Conservation (phyloP, 2,888 invertebrate species). For the Ophioninae sp. region DNA sequence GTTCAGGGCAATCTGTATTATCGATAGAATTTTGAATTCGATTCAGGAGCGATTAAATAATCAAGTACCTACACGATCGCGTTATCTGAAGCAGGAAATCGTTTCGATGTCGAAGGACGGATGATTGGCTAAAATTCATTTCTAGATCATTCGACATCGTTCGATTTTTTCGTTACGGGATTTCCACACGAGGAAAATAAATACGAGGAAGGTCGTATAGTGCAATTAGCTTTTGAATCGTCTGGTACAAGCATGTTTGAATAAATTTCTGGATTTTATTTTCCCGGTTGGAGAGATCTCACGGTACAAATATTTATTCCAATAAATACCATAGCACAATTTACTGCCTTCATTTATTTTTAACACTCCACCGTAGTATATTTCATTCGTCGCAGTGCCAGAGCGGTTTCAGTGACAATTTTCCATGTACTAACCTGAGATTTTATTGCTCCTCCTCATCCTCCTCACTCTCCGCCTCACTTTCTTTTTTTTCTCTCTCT, state of each 20-base stretch:
- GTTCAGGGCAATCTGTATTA: no score
- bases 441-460: constrained; percentile 44
- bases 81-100: no score
- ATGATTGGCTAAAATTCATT: neutral
- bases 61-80: no score
- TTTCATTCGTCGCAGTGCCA: constrained; percentile 16
- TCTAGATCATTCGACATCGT: neutral
- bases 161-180: neutral
- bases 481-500: neutral
- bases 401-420: constrained; percentile 41
- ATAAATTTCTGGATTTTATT: constrained; percentile 23
- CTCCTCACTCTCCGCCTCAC: constrained; percentile 21
- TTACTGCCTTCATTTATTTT: constrained; percentile 39
- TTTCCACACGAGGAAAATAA: neutral
- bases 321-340: constrained; percentile 31
- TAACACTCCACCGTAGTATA: constrained; percentile 21
- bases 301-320: constrained; percentile 26
- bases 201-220: neutral
- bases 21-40: no score
- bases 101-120: no score
- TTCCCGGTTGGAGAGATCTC: constrained; percentile 2
- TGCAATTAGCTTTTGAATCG: neutral
- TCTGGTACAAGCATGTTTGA: neutral
- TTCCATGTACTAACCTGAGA: constrained; percentile 38
- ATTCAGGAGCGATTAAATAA: no score